Base-by-base conservation (phyloP, 2,113 vertebrate species). In the Indicator indicator region DNA sequence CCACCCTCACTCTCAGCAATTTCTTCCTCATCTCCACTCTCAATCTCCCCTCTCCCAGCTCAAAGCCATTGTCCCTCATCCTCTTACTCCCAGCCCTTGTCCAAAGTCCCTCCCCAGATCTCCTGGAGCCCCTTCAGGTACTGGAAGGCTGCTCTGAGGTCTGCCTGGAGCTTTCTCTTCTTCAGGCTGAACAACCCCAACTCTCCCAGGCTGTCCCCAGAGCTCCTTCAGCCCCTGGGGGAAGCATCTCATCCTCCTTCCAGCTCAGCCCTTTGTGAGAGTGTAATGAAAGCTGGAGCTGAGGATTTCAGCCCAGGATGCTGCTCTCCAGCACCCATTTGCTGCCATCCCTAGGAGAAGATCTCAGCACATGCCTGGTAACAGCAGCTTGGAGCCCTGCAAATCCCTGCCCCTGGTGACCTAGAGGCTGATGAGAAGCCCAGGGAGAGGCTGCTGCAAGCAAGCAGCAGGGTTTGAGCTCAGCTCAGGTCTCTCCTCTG, bases 251-350 rank as follows among this genome's bases (percentile, higher is more conserved):
- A 67, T 85, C 74, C 63, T 62, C 2, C 8, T 87, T 87, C 84
- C 87, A 78, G 81, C 84, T 95, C 87, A 64, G 70, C 23, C 82
- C 87, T 79, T 82, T 54, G 48, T 3, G 33, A 82, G 71, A 79
- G 74, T 32, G 0, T 87, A 93, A 96, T 94, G 89, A 82, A 89
- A 89, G 78, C 55, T 87, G 74, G 16, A 82, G 87, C 83, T 48
- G 54, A 70, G 78, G 71, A 82, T 93, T 87, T 93, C 1, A 83
- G 87, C 17, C 84, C 78, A 13, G 81, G 71, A 84, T 65, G 27
- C 70, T 68, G 56, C 48, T 71, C 81, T 64, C 20, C 33, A 15
- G 62, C 52, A 27, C 21, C 64, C 23, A 2, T 48, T 56, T 50
- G 52, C 83, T 84, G 69, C 62, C 1, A 3, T 7, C 58, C 67